Evolutionary conservation across 2,113 vertebrate species (phyloP).

Genomic region (Malurus elegans): DNA sequence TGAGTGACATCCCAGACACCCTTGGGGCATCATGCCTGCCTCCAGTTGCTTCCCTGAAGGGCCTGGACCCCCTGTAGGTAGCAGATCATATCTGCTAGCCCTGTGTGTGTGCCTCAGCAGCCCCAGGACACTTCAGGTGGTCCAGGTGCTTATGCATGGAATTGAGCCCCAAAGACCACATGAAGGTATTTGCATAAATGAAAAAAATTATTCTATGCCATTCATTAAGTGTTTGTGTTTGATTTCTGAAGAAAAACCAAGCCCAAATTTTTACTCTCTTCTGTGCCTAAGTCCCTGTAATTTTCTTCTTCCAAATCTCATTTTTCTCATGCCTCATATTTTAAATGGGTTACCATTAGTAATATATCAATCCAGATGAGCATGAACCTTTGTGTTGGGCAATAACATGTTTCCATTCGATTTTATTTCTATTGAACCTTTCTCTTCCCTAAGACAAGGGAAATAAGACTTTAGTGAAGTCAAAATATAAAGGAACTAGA

Average conservation of each 20-base stretch:
- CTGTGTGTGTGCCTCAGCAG: background rate
- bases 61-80: fast-evolving
- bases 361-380: background rate
- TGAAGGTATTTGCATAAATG: fast-evolving
- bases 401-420: background rate
- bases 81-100: background rate
- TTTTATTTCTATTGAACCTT: background rate
- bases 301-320: background rate
- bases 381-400: background rate
- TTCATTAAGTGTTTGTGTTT: background rate
- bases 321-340: background rate
- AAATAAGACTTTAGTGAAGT: background rate
- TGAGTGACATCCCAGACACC: background rate
- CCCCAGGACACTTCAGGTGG: background rate
- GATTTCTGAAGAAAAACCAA: background rate
- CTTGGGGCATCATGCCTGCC: background rate
- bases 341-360: background rate
- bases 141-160: background rate
- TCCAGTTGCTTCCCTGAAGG: background rate
- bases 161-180: background rate
- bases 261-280: background rate
- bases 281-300: background rate
- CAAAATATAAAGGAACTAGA: background rate
- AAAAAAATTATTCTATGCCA: background rate
- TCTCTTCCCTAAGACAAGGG: background rate